These are phyloP conservation scores for Tenualosa thibaudeaui DNA, from an alignment of 2,797 vertebrate genomes.

Conservation along the genomic window DNA sequence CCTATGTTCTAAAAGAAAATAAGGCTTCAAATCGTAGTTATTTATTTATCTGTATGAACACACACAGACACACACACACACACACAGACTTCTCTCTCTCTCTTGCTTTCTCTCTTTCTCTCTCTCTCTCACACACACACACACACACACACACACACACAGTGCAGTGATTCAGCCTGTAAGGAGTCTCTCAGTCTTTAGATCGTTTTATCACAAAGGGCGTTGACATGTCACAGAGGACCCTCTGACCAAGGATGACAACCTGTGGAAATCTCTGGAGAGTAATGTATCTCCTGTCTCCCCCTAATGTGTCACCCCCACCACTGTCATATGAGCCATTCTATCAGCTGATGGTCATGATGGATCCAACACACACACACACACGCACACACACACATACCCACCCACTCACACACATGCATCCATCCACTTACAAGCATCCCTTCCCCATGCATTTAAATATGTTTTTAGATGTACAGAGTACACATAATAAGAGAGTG, in stretches of 20 bases:
- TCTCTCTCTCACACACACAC: neutral
- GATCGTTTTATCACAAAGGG: slow-evolving; percentile 15
- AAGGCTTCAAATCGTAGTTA: neutral
- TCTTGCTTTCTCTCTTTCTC: neutral
- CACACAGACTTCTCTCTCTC: neutral
- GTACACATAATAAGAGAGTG: neutral
- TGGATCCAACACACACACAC: neutral
- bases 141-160: neutral
- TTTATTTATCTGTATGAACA: no score
- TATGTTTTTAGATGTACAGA: neutral
- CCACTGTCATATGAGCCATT: neutral
- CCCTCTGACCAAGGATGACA: slow-evolving; percentile 1
- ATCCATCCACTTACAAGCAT: neutral
- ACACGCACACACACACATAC: neutral
- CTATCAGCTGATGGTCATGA: neutral
- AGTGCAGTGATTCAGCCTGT: neutral
- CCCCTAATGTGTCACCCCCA: neutral
- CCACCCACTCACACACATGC: neutral
- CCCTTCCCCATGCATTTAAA: neutral
- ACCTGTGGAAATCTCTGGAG: neutral
- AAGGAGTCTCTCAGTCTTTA: neutral
- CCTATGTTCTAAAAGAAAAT: neutral
- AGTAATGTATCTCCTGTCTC: slow-evolving; percentile 5
- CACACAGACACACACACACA: neutral
- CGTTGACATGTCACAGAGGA: neutral